Conservation (phyloP, 2,797 vertebrate species). For the Sebastes variabilis region DNA sequence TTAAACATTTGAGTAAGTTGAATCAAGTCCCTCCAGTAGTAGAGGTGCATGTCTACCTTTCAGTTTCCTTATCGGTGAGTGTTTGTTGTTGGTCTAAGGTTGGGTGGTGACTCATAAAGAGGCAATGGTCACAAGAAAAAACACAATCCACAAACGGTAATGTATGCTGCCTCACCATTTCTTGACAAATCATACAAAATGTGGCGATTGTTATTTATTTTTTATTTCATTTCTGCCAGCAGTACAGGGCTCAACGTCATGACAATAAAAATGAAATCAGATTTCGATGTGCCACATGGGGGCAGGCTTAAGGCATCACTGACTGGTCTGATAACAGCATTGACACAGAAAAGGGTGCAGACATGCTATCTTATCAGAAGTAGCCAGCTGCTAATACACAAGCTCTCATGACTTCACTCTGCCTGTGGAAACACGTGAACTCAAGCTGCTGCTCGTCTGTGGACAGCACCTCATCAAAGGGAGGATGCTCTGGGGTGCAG, state of each 20-base stretch:
- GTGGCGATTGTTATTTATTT: neutral
- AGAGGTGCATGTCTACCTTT: neutral
- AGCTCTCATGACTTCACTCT: slow-evolving; percentile 24
- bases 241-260: neutral
- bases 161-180: neutral
- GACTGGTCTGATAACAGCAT: neutral
- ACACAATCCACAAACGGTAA: neutral
- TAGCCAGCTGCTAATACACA: slow-evolving; percentile 26
- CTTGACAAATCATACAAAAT: neutral
- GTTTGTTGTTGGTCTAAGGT: neutral
- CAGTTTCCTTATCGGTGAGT: neutral
- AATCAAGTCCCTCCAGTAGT: neutral
- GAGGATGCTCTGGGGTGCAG: neutral
- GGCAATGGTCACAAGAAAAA: neutral
- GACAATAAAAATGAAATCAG: neutral
- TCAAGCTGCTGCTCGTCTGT: neutral
- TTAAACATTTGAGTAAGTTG: neutral
- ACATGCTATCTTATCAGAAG: slow-evolving; percentile 41
- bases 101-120: neutral
- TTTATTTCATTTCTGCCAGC: neutral
- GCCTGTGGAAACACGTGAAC: slow-evolving; percentile 10
- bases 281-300: slow-evolving; percentile 40
- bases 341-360: slow-evolving; percentile 1
- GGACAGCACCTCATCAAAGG: slow-evolving; percentile 7
- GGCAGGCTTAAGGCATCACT: slow-evolving; percentile 40